Evolutionary conservation across 2,113 vertebrate species (phyloP).

Genomic region (Tylochromis polylepis): DNA sequence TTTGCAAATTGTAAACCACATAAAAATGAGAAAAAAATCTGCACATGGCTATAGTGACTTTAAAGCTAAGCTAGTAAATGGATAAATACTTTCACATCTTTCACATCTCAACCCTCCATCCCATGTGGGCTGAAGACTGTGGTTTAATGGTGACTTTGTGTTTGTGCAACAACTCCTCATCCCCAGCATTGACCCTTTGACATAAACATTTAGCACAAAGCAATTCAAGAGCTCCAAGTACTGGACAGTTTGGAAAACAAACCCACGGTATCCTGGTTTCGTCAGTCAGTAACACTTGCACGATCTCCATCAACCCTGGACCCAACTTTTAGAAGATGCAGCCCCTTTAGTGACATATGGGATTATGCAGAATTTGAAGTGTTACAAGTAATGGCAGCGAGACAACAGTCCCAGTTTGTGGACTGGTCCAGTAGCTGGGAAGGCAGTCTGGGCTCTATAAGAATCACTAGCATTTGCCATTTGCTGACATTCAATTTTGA

Average conservation of each 20-base stretch:
- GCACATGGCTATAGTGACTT: rapidly evolving
- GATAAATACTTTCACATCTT: not conserved
- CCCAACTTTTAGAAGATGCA: conserved; percentile 47
- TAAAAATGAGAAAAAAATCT: not conserved
- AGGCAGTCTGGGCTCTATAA: not conserved
- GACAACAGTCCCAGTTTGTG: not conserved
- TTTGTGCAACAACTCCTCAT: conserved; percentile 5
- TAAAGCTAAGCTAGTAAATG: not conserved
- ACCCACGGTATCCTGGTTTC: not conserved
- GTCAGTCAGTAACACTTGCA: not conserved
- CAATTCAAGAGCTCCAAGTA: not conserved
- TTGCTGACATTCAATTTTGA: not conserved
- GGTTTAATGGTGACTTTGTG: not conserved
- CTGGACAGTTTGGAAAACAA: not conserved
- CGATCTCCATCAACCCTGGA: not conserved
- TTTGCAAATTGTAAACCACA: not conserved
- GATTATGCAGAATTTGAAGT: not conserved
- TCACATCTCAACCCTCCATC: not conserved
- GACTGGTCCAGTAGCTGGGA: not conserved
- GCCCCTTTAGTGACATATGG: conserved; percentile 20
- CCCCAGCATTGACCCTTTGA: conserved; percentile 14
- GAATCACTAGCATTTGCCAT: not conserved
- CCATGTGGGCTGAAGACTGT: not conserved
- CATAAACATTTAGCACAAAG: conserved; percentile 21
- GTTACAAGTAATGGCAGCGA: not conserved